Evolutionary conservation across 2,888 invertebrate genomes (phyloP), one percentile per base, ranked within the genome.

Genomic region (Kryphioiulus occultus): DNA sequence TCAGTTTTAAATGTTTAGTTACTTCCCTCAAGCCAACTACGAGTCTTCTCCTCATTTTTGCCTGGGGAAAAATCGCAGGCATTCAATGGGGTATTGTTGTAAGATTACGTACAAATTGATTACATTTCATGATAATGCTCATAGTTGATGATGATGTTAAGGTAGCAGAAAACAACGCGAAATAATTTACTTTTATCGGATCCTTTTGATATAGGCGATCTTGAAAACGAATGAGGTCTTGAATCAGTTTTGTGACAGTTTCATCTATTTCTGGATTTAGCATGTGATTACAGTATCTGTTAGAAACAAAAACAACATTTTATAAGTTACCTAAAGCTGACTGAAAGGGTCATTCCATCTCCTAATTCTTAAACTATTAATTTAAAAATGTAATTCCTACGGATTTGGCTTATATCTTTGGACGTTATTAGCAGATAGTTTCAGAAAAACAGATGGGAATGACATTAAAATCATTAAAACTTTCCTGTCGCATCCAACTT

Each of bases 1-100:
- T 93, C 39, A 94, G 91, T 85, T 92, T 92, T n/a, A 95, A 90
- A 90, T 93, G 93, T 89, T 93, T 94, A 85, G 93, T 92, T 0
- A 94, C 93, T 91, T 95, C 94, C 85, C 94, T 93, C 85, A 95
- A 93, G 12, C 95, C 95, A 86, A 94, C 91, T 0, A 95, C 93
- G 88, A 94, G 92, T 87, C 95, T 92, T 86, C 93, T 91, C 90
- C 94, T 94, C 12, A 89, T 89, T 85, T 89, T 89, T 32, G 90
- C 90, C 90, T 90, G 59, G 30, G 88, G 4, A 7, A 17, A 87
- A 44, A 88, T n/a, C n/a, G n/a, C n/a, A n/a, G n/a, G n/a, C n/a
- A n/a, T n/a, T n/a, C n/a, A n/a, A n/a, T n/a, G n/a, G n/a, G n/a
- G n/a, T n/a, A n/a, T n/a, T n/a, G n/a, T n/a, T n/a, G n/a, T n/a